phyloP scores from a whole-genome alignment of 37 sponge, comb jelly and placozoan genomes.

The Ephydatia muelleri region DNA sequence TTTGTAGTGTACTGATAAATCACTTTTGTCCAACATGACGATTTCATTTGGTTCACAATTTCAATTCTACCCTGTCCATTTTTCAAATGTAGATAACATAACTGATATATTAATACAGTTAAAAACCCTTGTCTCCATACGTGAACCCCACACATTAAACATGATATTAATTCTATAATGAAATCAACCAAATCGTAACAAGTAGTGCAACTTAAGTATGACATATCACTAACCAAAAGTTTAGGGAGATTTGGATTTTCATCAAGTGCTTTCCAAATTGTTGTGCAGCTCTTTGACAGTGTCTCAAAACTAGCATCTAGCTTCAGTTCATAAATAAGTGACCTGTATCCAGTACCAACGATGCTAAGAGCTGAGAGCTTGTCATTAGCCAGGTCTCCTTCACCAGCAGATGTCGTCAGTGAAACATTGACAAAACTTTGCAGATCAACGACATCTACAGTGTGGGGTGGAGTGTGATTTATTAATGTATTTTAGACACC shows the following conservation, averaged over 20 bases:
- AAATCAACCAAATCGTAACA: neutral
- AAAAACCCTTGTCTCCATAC: too few species aligned
- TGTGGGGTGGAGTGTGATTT: neutral
- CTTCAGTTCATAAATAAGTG: conserved; percentile 49
- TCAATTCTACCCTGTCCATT: too few species aligned
- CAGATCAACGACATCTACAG: conserved; percentile 47
- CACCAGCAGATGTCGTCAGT: conserved; percentile 62
- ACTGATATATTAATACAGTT: too few species aligned
- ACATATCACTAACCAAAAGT: conserved; percentile 33
- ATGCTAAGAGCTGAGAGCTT: conserved; percentile 53
- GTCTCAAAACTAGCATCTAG: conserved; percentile 9
- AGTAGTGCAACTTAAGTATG: neutral
- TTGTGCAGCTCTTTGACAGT: conserved; percentile 20
- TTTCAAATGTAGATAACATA: too few species aligned
- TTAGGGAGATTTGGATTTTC: conserved; percentile 27
- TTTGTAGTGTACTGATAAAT: too few species aligned
- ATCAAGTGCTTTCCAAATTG: conserved; percentile 50
- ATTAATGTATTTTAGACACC: neutral
- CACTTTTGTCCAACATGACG: too few species aligned
- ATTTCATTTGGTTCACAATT: too few species aligned
- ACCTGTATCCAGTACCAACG: conserved; percentile 53
- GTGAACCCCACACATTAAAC: too few species aligned
- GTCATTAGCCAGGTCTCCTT: conserved; percentile 52
- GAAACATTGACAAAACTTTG: conserved; percentile 67
- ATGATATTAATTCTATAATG: too few species aligned